Evolutionary conservation across 2,113 vertebrate genomes (phyloP).

Genomic region (Sigmodon hispidus): DNA sequence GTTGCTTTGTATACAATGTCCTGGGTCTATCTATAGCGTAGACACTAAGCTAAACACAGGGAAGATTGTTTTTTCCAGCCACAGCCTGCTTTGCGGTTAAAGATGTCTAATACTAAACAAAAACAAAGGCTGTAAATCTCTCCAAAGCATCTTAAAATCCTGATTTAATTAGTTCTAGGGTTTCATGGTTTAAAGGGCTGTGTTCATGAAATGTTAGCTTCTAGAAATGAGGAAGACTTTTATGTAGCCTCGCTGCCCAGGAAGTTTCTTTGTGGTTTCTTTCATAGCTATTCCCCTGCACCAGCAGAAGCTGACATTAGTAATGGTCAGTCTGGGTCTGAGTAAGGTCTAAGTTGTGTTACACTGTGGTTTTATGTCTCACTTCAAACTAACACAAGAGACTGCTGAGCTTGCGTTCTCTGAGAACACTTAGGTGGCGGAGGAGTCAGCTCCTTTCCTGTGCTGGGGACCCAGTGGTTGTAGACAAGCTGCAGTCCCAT

Average conservation of each 20-base stretch:
- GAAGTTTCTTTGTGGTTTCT: not conserved
- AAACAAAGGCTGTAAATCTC: conserved; percentile 16
- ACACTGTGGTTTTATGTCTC: not conserved
- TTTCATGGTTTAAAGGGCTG: conserved; percentile 14
- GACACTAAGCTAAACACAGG: not conserved
- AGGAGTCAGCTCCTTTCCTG: rapidly evolving
- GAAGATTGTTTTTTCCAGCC: not conserved
- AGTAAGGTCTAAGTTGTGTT: not conserved
- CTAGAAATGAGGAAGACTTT: not conserved
- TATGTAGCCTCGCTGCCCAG: rapidly evolving
- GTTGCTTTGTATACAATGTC: not conserved
- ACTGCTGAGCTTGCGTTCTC: not conserved
- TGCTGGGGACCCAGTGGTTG: not conserved
- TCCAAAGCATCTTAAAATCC: not conserved
- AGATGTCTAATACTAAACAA: not conserved
- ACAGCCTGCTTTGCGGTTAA: not conserved
- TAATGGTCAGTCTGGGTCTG: not conserved
- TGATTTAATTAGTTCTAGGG: conserved; percentile 50
- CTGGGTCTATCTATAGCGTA: not conserved
- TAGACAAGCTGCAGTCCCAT: rapidly evolving
- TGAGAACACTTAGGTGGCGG: not conserved
- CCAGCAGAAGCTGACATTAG: not conserved
- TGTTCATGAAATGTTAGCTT: not conserved
- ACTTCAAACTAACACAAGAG: rapidly evolving
- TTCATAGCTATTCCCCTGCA: not conserved